These are phyloP conservation scores for Ailuropoda melanoleuca DNA, from an alignment of 2,113 vertebrate genomes.

Conservation along the genomic window DNA sequence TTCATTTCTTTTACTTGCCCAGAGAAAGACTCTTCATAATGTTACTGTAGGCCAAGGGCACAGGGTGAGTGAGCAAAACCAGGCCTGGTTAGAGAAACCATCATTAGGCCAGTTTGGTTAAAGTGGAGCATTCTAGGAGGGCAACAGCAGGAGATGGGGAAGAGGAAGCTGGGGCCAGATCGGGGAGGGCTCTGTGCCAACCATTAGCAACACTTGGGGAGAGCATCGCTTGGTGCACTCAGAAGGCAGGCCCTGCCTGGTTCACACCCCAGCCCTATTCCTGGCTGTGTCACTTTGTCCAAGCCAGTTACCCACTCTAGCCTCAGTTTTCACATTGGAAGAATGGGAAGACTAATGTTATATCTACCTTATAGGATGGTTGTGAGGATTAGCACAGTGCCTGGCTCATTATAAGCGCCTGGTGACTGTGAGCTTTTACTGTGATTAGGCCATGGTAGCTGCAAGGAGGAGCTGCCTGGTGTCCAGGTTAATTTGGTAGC, in stretches of 20 bases:
- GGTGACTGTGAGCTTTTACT: not conserved
- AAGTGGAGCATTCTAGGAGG: not conserved
- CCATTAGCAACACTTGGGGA: not conserved
- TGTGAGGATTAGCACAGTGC: not conserved
- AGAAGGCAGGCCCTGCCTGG: not conserved
- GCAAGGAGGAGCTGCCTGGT: not conserved
- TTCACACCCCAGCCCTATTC: not conserved
- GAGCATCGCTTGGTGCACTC: not conserved
- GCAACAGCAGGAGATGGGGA: not conserved
- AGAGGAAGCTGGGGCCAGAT: not conserved
- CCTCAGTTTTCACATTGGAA: conserved; percentile 14
- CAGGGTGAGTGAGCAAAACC: not conserved
- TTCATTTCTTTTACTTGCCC: conserved; percentile 3
- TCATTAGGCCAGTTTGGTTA: not conserved
- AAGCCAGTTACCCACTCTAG: not conserved
- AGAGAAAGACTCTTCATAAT: not conserved
- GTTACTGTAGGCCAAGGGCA: not conserved
- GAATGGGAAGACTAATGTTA: not conserved
- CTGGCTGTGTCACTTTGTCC: not conserved
- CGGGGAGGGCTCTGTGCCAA: not conserved
- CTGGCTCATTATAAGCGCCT: not conserved
- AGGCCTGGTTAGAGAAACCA: not conserved
- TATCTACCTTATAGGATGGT: not conserved
- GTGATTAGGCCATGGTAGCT: not conserved
- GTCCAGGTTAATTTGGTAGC: not conserved